Evolutionary conservation across 1,140 invertebrate genomes (phyloP).

Genomic region (Thalassaphorura encarpata): DNA sequence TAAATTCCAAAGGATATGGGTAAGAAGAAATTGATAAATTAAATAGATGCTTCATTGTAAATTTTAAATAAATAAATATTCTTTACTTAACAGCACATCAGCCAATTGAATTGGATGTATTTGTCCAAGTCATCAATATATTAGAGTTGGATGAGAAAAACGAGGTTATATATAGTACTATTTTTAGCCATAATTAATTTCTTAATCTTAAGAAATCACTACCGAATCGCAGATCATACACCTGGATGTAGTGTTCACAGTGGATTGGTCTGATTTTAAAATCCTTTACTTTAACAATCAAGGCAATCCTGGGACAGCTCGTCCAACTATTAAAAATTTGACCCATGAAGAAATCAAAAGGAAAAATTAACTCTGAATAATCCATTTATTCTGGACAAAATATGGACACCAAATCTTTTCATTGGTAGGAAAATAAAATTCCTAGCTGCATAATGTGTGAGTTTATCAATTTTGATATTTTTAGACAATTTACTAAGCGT

Average conservation of each 20-base stretch:
- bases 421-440: background rate
- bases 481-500: conserved; percentile 8
- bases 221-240: background rate
- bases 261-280: conserved; percentile 2
- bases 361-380: conserved; percentile 4
- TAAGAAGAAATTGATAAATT: no score
- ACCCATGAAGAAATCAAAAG: background rate
- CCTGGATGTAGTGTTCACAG: background rate
- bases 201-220: background rate
- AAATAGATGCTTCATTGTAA: background rate
- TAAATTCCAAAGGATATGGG: background rate
- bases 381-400: background rate
- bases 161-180: conserved; percentile 5
- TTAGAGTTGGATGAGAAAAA: conserved; percentile 4
- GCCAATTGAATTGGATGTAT: background rate
- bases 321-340: background rate
- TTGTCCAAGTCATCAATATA: background rate
- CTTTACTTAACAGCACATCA: background rate
- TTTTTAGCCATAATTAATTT: background rate
- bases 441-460: no score
- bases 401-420: conserved; percentile 10
- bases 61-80: background rate
- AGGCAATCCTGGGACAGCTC: background rate
- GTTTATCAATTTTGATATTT: no score
- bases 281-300: background rate